Evolutionary conservation across 1,140 invertebrate genomes (phyloP).

Genomic region (Adoxophyes honmai): DNA sequence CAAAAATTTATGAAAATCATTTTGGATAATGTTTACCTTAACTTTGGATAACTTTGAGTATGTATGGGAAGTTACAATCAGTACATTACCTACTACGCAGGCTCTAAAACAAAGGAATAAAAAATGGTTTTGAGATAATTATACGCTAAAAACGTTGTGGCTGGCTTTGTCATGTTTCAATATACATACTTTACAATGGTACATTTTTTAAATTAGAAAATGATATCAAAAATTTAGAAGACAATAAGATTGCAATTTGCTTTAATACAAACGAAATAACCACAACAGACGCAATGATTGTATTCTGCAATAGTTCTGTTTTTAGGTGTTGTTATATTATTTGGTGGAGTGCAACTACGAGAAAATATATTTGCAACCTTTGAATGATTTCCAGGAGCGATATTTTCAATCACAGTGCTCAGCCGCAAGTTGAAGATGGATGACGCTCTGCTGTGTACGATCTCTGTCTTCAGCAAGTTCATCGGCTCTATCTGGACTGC

Average conservation of each 20-base stretch:
- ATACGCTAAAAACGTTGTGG: no score
- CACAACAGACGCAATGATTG: no score
- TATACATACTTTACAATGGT: no score
- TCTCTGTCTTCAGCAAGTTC: slow-evolving; percentile 60
- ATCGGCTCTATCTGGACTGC: slow-evolving; percentile 60
- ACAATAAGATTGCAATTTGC: no score
- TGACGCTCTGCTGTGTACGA: slow-evolving; percentile 57
- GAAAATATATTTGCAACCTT: neutral
- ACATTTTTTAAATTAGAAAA: no score
- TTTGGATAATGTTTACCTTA: neutral
- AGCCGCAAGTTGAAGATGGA: slow-evolving; percentile 59
- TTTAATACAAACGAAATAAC: no score
- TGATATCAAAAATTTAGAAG: no score
- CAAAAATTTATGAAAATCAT: neutral
- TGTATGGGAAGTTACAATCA: no score
- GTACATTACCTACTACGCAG: no score
- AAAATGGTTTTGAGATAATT: no score
- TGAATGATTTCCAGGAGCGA: slow-evolving; percentile 52
- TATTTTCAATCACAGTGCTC: slow-evolving; percentile 63
- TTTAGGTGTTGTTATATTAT: neutral
- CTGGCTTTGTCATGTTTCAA: no score
- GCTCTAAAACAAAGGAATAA: no score
- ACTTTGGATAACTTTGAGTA: neutral
- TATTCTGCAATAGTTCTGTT: neutral
- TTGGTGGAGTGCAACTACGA: neutral